A percentile compares a stretch with the other conserved stretches of the same genome.
These are phyloP conservation scores for Arothron firmamentum DNA, from an alignment of 2,113 vertebrate genomes.

Conservation along the genomic window DNA sequence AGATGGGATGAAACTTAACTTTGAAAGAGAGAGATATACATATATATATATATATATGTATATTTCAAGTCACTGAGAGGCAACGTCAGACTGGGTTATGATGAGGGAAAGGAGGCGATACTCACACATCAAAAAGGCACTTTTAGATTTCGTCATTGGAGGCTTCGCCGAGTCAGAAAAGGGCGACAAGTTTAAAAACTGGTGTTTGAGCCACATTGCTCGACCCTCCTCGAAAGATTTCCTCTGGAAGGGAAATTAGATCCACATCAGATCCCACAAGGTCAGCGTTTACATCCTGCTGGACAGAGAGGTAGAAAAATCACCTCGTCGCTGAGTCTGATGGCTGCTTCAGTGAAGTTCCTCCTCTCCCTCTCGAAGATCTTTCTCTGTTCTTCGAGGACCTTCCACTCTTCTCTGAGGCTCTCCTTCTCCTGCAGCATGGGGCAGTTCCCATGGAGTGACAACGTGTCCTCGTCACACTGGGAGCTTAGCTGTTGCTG, in stretches of 20 bases:
- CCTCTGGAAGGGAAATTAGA: slow-evolving; percentile 71
- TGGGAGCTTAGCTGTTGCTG: slow-evolving; percentile 87
- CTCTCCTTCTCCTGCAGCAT: slow-evolving; percentile 88
- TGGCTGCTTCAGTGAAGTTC: slow-evolving; percentile 95
- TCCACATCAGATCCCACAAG: background rate
- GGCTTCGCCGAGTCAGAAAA: slow-evolving; percentile 81
- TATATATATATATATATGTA: too few species aligned
- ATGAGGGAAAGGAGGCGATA: slow-evolving; percentile 18
- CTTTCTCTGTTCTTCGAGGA: slow-evolving; percentile 87
- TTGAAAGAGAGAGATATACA: background rate
- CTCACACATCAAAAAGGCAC: slow-evolving; percentile 86
- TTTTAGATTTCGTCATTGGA: slow-evolving; percentile 76
- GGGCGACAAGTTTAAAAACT: slow-evolving; percentile 88
- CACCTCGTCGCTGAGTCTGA: slow-evolving; percentile 93
- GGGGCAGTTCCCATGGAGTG: slow-evolving; percentile 83
- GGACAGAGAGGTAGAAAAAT: background rate
- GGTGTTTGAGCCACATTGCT: slow-evolving; percentile 91
- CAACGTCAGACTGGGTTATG: background rate
- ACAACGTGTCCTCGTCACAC: slow-evolving; percentile 84
- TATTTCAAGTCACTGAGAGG: too few species aligned
- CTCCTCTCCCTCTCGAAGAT: slow-evolving; percentile 90
- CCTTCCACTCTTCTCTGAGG: slow-evolving; percentile 87
- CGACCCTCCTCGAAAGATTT: slow-evolving; percentile 92
- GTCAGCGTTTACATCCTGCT: too few species aligned
- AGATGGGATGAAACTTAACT: background rate